Percentiles rank a stretch among this genome's conserved stretches.
These are phyloP conservation scores for Bubo bubo DNA, from an alignment of 2,113 vertebrate genomes.

Conservation along the genomic window DNA sequence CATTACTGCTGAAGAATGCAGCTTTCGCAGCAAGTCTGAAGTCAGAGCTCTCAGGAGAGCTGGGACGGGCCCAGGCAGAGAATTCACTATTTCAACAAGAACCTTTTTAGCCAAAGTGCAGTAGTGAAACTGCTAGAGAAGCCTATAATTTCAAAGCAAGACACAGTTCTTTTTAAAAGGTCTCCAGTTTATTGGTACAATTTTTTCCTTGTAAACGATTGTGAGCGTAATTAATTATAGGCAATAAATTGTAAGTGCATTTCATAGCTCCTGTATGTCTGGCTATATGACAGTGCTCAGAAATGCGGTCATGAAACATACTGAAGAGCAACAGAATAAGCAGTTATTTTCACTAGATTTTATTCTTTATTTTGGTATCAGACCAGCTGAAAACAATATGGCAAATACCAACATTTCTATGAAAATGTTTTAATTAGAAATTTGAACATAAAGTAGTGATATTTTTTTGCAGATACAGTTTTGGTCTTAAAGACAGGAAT, in stretches of 20 bases:
- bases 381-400: not conserved
- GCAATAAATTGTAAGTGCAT: constrained; percentile 45
- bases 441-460: not conserved
- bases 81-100: not conserved
- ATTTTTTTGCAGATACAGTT: not conserved
- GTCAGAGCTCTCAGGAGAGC: not conserved
- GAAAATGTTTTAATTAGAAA: not conserved
- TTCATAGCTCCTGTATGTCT: constrained; percentile 39
- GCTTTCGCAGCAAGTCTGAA: not conserved
- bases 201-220: constrained; percentile 60
- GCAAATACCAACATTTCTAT: not conserved
- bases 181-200: constrained; percentile 40
- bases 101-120: not conserved
- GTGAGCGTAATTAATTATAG: constrained; percentile 43
- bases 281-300: not conserved
- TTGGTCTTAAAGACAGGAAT: not conserved
- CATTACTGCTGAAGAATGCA: not conserved
- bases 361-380: not conserved
- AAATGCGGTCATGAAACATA: not conserved
- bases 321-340: not conserved
- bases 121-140: not conserved
- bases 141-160: not conserved
- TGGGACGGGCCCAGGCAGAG: not conserved
- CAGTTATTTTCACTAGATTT: not conserved
- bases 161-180: not conserved